Evolutionary conservation across 2,797 vertebrate genomes (phyloP).

Genomic region (Darevskia mixta): DNA sequence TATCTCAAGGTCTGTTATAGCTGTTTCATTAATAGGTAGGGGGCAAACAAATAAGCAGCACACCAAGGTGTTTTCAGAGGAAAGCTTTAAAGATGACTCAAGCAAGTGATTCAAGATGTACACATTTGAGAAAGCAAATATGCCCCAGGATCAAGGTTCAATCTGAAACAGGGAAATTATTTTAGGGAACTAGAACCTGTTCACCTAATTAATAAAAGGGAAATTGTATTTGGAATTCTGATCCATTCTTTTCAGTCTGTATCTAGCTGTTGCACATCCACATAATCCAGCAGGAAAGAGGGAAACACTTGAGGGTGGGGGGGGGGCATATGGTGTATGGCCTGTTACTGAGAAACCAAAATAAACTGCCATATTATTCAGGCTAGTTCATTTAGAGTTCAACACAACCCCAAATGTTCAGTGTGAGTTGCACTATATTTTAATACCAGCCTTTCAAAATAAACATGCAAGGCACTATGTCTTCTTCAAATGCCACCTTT

Average conservation of each 20-base stretch:
- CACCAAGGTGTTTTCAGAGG: background rate
- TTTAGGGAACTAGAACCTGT: background rate
- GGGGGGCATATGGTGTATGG: background rate
- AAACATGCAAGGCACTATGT: background rate
- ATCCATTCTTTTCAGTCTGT: background rate
- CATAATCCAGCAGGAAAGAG: background rate
- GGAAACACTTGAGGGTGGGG: background rate
- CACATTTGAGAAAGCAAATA: background rate
- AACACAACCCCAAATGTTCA: background rate
- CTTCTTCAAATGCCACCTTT: background rate
- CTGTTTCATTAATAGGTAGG: background rate
- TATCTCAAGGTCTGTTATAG: background rate
- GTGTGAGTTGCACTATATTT: background rate
- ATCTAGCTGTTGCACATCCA: background rate
- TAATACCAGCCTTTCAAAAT: constrained; percentile 3
- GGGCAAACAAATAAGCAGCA: background rate
- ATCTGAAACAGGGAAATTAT: too few species aligned
- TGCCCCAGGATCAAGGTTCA: background rate
- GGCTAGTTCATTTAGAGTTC: background rate
- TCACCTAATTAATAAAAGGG: background rate
- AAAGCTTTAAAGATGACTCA: background rate
- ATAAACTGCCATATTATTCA: background rate
- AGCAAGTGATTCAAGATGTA: background rate
- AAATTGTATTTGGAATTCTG: background rate
- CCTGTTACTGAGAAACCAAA: background rate